Conservation (phyloP, 2,113 vertebrate genomes). For the Meriones unguiculatus region DNA sequence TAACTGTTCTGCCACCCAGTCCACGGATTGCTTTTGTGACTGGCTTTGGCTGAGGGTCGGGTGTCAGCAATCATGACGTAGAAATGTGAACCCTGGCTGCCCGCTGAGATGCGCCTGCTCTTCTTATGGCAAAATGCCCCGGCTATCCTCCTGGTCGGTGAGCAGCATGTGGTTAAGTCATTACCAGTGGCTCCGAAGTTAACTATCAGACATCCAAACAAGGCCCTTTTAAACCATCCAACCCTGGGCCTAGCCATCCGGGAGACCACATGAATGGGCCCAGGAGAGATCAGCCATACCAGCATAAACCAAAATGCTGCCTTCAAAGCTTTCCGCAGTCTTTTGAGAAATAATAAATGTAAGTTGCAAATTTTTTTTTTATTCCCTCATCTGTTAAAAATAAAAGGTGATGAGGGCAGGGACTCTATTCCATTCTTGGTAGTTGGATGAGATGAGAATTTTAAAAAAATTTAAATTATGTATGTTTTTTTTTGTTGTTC, state of each 20-base stretch:
- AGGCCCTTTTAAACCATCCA: not conserved
- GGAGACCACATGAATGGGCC: not conserved
- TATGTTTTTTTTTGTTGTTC: no score
- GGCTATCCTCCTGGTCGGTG: not conserved
- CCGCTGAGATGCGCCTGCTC: not conserved
- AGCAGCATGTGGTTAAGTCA: not conserved
- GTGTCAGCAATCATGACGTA: not conserved
- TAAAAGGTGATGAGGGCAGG: not conserved
- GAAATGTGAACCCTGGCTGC: not conserved
- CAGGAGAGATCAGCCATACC: not conserved
- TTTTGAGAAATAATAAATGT: conserved; percentile 23
- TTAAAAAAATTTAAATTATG: not conserved
- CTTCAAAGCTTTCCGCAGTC: not conserved
- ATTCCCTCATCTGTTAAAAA: not conserved
- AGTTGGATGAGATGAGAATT: not conserved
- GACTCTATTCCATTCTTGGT: not conserved
- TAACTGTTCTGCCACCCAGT: not conserved
- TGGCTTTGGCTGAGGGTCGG: not conserved
- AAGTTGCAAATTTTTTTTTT: not conserved
- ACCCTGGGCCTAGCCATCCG: not conserved
- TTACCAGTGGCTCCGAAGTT: not conserved
- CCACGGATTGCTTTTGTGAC: not conserved
- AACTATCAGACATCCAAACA: not conserved
- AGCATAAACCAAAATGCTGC: not conserved
- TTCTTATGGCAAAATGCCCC: not conserved